Evolutionary conservation across 2,888 invertebrate genomes (phyloP).

Genomic region (Nomada fabriciana): DNA sequence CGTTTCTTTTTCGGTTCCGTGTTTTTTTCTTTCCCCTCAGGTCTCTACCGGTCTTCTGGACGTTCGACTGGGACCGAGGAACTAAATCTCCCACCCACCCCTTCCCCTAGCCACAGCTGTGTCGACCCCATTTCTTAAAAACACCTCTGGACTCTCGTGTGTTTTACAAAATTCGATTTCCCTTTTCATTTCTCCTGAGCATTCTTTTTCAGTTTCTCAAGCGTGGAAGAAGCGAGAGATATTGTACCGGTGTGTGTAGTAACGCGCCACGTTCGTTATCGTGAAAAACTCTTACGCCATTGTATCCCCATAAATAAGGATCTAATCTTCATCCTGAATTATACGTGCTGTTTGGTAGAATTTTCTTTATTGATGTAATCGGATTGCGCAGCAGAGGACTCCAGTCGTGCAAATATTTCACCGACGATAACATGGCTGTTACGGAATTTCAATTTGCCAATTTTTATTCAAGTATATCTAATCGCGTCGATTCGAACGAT

Average conservation of each 20-base stretch:
- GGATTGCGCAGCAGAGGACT: too few relatives aligned
- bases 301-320: neutral
- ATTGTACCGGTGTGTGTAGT: neutral
- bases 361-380: neutral
- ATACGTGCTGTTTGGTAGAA: neutral
- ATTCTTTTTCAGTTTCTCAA: slow-evolving; percentile 59
- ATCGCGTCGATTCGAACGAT: too few relatives aligned
- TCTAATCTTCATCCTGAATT: neutral
- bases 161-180: slow-evolving; percentile 80
- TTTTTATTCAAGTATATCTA: neutral
- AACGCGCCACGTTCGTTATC: neutral
- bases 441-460: neutral
- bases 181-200: slow-evolving; percentile 68
- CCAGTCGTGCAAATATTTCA: too few relatives aligned
- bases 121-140: slow-evolving; percentile 49
- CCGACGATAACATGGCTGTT: too few relatives aligned
- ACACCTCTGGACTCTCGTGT: slow-evolving; percentile 57
- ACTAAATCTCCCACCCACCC: slow-evolving; percentile 70
- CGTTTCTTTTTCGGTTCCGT: slow-evolving; percentile 25
- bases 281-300: neutral
- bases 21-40: slow-evolving; percentile 29
- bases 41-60: slow-evolving; percentile 48
- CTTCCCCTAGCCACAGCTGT: slow-evolving; percentile 57
- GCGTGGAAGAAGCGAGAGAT: slow-evolving; percentile 26
- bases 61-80: slow-evolving; percentile 56